These are phyloP conservation scores for Scaptomyza polygonia DNA, from an alignment of 2,888 invertebrate species.

Conservation along the genomic window DNA sequence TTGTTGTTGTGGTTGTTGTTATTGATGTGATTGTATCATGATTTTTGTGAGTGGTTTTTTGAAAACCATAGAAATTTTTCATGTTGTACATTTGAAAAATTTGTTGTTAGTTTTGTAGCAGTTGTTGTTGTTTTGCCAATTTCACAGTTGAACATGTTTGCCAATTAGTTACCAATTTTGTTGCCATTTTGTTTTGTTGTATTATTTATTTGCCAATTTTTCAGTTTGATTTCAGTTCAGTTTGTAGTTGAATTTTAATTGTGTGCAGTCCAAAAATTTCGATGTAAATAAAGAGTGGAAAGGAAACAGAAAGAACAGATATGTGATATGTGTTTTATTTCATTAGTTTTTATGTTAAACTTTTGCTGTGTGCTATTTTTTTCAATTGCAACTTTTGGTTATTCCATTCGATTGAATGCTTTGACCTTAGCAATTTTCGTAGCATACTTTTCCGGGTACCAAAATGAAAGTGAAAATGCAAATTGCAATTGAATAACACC, in stretches of 20 bases:
- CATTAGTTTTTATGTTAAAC: constrained; percentile 6
- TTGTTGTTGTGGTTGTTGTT: constrained; percentile 35
- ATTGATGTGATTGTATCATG: constrained; percentile 51
- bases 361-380: constrained; percentile 20
- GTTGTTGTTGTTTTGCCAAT: constrained; percentile 55
- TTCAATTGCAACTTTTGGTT: constrained; percentile 25
- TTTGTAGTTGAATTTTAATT: constrained; percentile 45
- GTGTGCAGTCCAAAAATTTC: constrained; percentile 49
- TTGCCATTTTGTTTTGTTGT: constrained; percentile 33
- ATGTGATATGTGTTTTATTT: constrained; percentile 29
- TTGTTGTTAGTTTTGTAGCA: constrained; percentile 25
- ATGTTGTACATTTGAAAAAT: constrained; percentile 25
- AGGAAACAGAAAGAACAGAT: constrained; percentile 22
- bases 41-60: constrained; percentile 59
- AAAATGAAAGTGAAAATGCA: constrained; percentile 46
- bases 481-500: constrained; percentile 15
- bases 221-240: constrained; percentile 29
- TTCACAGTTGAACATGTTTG: constrained; percentile 63
- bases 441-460: constrained; percentile 24
- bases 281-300: constrained; percentile 64
- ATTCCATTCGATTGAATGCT: constrained; percentile 30
- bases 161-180: constrained; percentile 69
- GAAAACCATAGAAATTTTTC: constrained; percentile 25
- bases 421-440: constrained; percentile 20
- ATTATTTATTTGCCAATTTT: constrained; percentile 61